Conservation (phyloP, 2,888 invertebrate genomes). For the Drosophila affinis region DNA sequence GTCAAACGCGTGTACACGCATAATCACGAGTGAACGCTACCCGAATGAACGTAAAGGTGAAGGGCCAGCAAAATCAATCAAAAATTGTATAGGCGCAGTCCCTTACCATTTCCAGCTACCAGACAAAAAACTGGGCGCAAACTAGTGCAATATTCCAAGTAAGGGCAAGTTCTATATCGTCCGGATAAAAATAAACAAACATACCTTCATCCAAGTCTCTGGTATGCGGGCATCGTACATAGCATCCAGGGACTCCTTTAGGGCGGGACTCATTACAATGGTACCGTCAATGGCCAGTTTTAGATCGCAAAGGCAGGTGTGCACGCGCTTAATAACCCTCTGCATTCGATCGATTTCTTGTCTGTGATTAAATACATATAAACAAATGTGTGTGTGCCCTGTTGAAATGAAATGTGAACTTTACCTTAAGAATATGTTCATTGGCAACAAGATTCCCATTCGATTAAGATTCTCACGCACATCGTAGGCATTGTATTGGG, state of each 20-base stretch:
- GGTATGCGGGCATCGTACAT: constrained; percentile 99
- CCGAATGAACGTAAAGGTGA: constrained; percentile 1
- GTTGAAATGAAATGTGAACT: constrained; percentile 57
- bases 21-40: constrained; percentile 53
- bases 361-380: constrained; percentile 76
- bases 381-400: no score
- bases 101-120: constrained; percentile 29
- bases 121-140: background rate
- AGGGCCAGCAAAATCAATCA: constrained; percentile 59
- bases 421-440: constrained; percentile 95
- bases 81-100: constrained; percentile 52
- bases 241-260: constrained; percentile 94
- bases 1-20: constrained; percentile 69
- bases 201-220: constrained; percentile 94
- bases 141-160: no score
- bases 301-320: constrained; percentile 92
- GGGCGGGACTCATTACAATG: constrained; percentile 96
- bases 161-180: no score
- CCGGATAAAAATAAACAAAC: constrained; percentile 3
- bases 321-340: constrained; percentile 91
- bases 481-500: constrained; percentile 94
- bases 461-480: constrained; percentile 93
- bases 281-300: constrained; percentile 98
- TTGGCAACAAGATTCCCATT: constrained; percentile 96
- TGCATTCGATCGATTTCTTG: constrained; percentile 94